Conservation (phyloP, 2,797 vertebrate genomes). For the Gambusia yucatana region DNA sequence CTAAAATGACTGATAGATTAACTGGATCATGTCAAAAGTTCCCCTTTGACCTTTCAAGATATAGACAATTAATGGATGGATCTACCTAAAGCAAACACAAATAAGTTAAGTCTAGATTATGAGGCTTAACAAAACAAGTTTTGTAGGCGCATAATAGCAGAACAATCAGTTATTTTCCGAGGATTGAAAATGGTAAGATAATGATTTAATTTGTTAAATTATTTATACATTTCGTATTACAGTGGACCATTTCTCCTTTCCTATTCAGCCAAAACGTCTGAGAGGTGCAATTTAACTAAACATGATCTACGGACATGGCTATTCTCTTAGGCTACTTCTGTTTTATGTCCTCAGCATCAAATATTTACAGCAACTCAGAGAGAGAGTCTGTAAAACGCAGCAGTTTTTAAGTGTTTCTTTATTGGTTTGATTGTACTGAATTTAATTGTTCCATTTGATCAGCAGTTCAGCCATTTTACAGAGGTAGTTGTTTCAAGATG, state of each 20-base stretch:
- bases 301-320: slow-evolving; percentile 1
- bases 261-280: neutral
- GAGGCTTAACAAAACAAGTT: neutral
- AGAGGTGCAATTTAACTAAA: slow-evolving; percentile 5
- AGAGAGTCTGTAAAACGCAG: slow-evolving; percentile 15
- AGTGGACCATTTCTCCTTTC: neutral
- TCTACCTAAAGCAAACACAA: neutral
- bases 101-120: slow-evolving; percentile 1
- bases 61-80: neutral
- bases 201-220: neutral
- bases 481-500: neutral
- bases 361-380: slow-evolving; percentile 20
- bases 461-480: neutral
- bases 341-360: slow-evolving; percentile 17
- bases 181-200: neutral
- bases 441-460: neutral
- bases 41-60: neutral
- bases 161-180: neutral
- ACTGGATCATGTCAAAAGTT: neutral
- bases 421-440: neutral
- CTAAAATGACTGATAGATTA: neutral
- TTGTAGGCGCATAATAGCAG: neutral
- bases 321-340: slow-evolving; percentile 7
- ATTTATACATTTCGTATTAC: neutral
- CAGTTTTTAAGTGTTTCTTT: slow-evolving; percentile 7